Percentiles rank a stretch among this genome's conserved stretches.
These are phyloP conservation scores for Mastacembelus armatus DNA, from an alignment of 2,797 vertebrate genomes.

Conservation along the genomic window DNA sequence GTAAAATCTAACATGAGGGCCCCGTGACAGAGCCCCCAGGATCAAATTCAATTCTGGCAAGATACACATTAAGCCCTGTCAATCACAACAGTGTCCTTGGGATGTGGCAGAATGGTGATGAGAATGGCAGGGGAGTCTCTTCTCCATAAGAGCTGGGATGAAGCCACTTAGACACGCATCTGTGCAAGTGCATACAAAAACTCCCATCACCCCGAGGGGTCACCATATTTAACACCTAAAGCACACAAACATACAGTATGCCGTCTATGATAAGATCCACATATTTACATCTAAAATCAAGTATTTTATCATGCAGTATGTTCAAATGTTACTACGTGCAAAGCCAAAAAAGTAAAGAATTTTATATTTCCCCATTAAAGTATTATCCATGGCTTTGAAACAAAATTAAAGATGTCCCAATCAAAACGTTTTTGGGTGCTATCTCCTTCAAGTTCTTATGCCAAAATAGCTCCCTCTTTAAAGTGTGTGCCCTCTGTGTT, in stretches of 20 bases:
- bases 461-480: no score
- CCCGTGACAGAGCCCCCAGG: slow-evolving; percentile 88
- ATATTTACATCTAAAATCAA: not conserved
- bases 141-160: slow-evolving; percentile 61
- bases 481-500: no score
- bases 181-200: slow-evolving; percentile 46
- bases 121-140: slow-evolving; percentile 75
- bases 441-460: no score
- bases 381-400: not conserved
- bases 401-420: no score
- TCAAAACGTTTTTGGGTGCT: no score
- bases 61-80: slow-evolving; percentile 93
- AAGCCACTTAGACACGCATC: slow-evolving; percentile 64
- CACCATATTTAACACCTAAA: slow-evolving; percentile 15
- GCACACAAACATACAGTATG: no score
- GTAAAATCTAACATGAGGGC: slow-evolving; percentile 88
- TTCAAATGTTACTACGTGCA: not conserved
- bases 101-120: slow-evolving; percentile 89
- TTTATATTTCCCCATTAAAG: not conserved
- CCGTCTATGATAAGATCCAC: slow-evolving; percentile 1
- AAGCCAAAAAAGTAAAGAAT: not conserved
- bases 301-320: not conserved
- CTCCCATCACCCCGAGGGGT: slow-evolving; percentile 18
- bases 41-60: slow-evolving; percentile 94
- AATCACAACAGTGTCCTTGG: slow-evolving; percentile 91